These are phyloP conservation scores for Chrysopa pallens DNA, from an alignment of 1,140 invertebrate genomes.

Conservation along the genomic window DNA sequence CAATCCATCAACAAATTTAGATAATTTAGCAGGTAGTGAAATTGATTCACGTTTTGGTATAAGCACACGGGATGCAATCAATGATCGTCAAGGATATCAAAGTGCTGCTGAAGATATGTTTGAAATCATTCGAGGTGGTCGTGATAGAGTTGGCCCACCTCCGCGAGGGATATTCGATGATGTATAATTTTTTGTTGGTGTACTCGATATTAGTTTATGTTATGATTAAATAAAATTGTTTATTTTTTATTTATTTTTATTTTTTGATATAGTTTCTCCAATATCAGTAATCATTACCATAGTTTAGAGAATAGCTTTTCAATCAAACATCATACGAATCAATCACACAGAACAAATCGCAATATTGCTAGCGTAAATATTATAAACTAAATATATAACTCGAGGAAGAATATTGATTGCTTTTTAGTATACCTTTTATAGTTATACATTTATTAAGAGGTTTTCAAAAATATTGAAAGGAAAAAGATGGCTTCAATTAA, in stretches of 20 bases:
- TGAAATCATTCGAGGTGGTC: conserved; percentile 8
- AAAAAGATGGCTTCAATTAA: too few relatives aligned
- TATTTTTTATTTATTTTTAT: not conserved
- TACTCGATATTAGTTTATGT: conserved; percentile 2
- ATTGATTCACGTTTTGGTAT: conserved; percentile 38
- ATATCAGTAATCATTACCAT: too few relatives aligned
- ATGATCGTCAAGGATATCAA: conserved; percentile 17
- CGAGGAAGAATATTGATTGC: too few relatives aligned
- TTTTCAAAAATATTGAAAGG: too few relatives aligned
- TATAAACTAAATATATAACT: too few relatives aligned
- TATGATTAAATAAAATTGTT: not conserved
- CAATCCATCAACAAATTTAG: conserved; percentile 26
- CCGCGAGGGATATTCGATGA: conserved; percentile 73
- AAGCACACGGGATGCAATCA: conserved; percentile 23
- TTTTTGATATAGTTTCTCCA: not conserved
- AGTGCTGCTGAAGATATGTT: conserved; percentile 16
- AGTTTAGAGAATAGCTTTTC: too few relatives aligned
- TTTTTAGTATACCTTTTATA: too few relatives aligned
- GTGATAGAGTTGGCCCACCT: conserved; percentile 36
- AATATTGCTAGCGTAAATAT: too few relatives aligned
- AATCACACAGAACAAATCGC: too few relatives aligned
- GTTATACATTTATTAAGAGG: too few relatives aligned
- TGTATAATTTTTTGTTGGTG: conserved; percentile 23
- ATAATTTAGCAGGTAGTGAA: conserved; percentile 30
- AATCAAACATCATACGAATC: too few relatives aligned